A percentile compares a stretch with the other conserved stretches of the same genome.
phyloP scores from a whole-genome alignment of 2,888 invertebrate genomes.

The Paralinhomoeus sp. region DNA sequence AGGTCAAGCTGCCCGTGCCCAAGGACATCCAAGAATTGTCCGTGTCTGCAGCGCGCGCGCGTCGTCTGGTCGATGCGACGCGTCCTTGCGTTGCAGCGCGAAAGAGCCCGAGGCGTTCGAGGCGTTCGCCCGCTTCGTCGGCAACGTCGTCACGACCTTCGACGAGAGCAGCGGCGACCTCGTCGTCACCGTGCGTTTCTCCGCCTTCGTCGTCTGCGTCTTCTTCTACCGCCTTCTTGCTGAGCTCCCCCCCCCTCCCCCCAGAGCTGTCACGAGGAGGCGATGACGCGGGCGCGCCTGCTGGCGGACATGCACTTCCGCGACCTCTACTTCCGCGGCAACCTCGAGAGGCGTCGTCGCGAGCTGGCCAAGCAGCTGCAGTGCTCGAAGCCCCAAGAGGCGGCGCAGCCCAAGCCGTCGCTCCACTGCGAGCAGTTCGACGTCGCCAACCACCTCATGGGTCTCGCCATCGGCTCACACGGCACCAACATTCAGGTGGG shows the following conservation, averaged over 20 bases:
- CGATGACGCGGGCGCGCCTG: conserved; percentile 63
- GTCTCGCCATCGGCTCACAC: conserved; percentile 88
- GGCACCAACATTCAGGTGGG: conserved; percentile 87
- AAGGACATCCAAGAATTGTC: too few species aligned
- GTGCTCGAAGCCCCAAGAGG: too few species aligned
- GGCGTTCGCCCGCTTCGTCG: too few species aligned
- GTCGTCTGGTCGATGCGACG: too few species aligned
- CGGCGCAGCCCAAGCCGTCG: too few species aligned
- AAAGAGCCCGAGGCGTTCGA: too few species aligned
- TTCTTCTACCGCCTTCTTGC: conserved; percentile 9
- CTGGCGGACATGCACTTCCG: conserved; percentile 85
- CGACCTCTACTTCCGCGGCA: conserved; percentile 40
- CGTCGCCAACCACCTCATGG: conserved; percentile 91
- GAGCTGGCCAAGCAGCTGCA: conserved; percentile 85
- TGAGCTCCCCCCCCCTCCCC: conserved; percentile 7
- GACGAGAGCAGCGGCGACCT: too few species aligned
- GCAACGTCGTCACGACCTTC: too few species aligned
- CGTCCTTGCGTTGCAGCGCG: too few species aligned
- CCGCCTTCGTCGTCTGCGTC: conserved; percentile 12
- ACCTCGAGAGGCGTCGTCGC: conserved; percentile 78
- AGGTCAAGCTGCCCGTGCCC: too few species aligned
- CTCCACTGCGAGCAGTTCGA: too few species aligned
- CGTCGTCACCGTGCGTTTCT: conserved; percentile 12
- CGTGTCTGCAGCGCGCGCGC: too few species aligned
- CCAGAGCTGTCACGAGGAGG: conserved; percentile 28